Evolutionary conservation across 1,140 invertebrate species (phyloP).

Genomic region (Drosophila quadrilineata): DNA sequence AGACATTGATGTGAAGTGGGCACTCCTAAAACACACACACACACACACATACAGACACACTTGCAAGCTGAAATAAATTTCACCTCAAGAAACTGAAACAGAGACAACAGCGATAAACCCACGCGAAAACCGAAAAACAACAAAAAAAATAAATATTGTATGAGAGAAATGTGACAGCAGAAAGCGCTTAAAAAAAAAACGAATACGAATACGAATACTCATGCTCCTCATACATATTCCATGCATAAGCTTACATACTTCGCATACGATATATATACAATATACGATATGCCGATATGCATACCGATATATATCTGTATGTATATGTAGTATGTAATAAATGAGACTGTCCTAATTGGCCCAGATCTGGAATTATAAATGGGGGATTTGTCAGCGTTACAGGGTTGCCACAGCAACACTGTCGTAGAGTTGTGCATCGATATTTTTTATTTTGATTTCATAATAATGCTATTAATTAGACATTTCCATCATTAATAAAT

Average conservation of each 20-base stretch:
- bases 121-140: conserved; percentile 30
- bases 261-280: conserved; percentile 8
- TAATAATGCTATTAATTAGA: too few species aligned
- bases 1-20: conserved; percentile 18
- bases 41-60: too few species aligned
- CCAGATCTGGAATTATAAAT: neutral
- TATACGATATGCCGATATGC: conserved; percentile 2
- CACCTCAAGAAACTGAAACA: conserved; percentile 60
- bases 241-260: too few species aligned
- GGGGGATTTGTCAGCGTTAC: neutral
- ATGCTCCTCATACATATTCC: too few species aligned
- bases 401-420: conserved; percentile 11
- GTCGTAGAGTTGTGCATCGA: neutral
- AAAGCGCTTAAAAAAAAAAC: conserved; percentile 47
- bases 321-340: conserved; percentile 10
- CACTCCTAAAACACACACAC: conserved; percentile 70
- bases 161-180: conserved; percentile 70
- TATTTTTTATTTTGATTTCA: conserved; percentile 47
- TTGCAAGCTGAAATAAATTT: conserved; percentile 49
- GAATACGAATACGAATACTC: conserved; percentile 13
- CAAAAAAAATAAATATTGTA: conserved; percentile 6
- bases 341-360: conserved; percentile 33
- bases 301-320: conserved; percentile 1
- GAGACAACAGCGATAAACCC: conserved; percentile 25
- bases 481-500: too few species aligned